A percentile compares a stretch with the other conserved stretches of the same genome.
These are phyloP conservation scores for Ginglymostoma cirratum DNA, from an alignment of 2,113 vertebrate species.

Conservation along the genomic window DNA sequence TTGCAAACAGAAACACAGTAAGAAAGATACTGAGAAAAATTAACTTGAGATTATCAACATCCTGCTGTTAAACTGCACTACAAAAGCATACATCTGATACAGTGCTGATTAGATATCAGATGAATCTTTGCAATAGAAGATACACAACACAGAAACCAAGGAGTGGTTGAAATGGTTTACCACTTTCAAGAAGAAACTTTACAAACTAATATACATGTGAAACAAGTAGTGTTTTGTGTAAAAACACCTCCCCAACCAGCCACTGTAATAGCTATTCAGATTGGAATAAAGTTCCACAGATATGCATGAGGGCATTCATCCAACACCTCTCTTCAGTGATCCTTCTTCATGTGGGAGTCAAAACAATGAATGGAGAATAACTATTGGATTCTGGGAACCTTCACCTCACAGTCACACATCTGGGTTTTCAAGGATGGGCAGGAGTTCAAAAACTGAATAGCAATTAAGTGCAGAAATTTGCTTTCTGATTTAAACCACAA, in stretches of 20 bases:
- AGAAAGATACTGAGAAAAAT: background rate
- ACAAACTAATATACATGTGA: background rate
- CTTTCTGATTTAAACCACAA: background rate
- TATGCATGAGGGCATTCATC: background rate
- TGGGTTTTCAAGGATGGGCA: background rate
- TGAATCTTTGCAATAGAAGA: background rate
- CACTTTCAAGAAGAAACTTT: background rate
- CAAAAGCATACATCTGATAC: background rate
- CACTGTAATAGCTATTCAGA: background rate
- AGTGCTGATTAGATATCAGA: background rate
- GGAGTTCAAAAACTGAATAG: background rate
- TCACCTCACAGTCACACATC: background rate
- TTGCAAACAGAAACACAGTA: background rate
- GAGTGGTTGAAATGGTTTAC: background rate
- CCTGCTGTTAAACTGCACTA: background rate
- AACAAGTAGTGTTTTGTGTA: background rate
- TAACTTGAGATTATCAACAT: background rate
- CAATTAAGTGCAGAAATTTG: background rate
- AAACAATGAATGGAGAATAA: background rate
- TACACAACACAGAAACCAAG: background rate
- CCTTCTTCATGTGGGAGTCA: background rate
- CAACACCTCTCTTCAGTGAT: background rate
- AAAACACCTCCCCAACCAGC: background rate
- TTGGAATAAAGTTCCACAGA: background rate
- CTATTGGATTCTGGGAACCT: background rate